Evolutionary conservation across 2,797 vertebrate genomes (phyloP).

Genomic region (Lacerta bilineata): DNA sequence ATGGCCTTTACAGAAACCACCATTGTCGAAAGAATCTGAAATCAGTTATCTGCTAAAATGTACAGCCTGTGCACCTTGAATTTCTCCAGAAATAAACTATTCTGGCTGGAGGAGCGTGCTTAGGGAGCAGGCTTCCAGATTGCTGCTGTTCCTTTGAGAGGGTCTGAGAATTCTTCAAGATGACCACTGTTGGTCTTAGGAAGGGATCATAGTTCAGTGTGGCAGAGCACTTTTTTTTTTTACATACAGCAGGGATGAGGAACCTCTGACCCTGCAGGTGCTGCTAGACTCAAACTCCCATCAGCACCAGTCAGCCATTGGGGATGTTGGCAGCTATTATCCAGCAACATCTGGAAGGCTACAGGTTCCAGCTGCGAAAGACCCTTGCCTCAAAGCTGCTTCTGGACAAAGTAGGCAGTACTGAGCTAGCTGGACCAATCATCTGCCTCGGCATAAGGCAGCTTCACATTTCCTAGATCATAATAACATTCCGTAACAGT

Average conservation of each 20-base stretch:
- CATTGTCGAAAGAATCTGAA: background rate
- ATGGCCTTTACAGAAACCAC: no score
- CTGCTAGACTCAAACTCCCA: no score
- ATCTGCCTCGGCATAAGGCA: background rate
- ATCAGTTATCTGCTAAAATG: background rate
- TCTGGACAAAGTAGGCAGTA: background rate
- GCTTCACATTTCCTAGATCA: background rate
- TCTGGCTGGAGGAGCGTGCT: background rate
- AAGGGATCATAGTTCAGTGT: background rate
- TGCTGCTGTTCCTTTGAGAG: background rate
- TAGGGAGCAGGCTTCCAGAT: background rate
- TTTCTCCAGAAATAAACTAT: background rate
- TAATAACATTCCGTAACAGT: background rate
- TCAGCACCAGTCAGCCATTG: no score
- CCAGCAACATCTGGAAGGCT: no score
- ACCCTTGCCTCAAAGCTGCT: background rate
- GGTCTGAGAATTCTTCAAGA: background rate
- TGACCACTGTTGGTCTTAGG: background rate
- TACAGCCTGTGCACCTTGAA: background rate
- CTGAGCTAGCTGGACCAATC: background rate
- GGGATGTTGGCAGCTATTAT: no score
- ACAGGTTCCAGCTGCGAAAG: background rate
- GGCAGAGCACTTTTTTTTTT: background rate
- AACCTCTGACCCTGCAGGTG: no score
- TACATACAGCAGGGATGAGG: background rate